Evolutionary conservation across 2,888 invertebrate genomes (phyloP).

Genomic region (Rhamnusium bicolor): DNA sequence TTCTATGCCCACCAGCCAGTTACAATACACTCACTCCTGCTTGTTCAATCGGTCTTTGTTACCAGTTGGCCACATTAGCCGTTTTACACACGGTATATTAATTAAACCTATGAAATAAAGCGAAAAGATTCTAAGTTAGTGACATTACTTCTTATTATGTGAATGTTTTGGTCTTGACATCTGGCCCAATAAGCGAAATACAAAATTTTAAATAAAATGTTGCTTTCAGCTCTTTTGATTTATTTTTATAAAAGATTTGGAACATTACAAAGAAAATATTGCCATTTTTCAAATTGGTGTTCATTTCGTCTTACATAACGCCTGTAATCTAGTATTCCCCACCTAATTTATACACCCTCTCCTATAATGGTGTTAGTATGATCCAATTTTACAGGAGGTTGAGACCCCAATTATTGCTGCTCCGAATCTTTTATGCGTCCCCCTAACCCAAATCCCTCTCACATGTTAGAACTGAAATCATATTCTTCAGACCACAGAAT

Average conservation of each 20-base stretch:
- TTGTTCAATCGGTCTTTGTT: too few species aligned
- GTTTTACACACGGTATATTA: too few species aligned
- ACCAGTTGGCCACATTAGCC: too few species aligned
- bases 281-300: background rate
- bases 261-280: background rate
- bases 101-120: too few species aligned
- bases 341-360: constrained; percentile 8
- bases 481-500: constrained; percentile 9
- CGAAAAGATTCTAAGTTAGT: too few species aligned
- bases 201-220: background rate
- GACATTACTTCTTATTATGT: too few species aligned
- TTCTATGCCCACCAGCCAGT: too few species aligned
- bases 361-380: constrained; percentile 21
- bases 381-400: constrained; percentile 36
- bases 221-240: background rate
- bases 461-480: constrained; percentile 19
- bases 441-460: constrained; percentile 26
- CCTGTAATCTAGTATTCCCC: background rate
- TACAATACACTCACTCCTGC: too few species aligned
- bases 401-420: constrained; percentile 40
- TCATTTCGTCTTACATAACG: background rate
- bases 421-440: constrained; percentile 40
- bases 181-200: too few species aligned
- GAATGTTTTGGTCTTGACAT: too few species aligned
- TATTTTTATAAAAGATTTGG: background rate